phyloP scores from a whole-genome alignment of 2,888 invertebrate genomes.

The Cataglyphis altisquamis region DNA sequence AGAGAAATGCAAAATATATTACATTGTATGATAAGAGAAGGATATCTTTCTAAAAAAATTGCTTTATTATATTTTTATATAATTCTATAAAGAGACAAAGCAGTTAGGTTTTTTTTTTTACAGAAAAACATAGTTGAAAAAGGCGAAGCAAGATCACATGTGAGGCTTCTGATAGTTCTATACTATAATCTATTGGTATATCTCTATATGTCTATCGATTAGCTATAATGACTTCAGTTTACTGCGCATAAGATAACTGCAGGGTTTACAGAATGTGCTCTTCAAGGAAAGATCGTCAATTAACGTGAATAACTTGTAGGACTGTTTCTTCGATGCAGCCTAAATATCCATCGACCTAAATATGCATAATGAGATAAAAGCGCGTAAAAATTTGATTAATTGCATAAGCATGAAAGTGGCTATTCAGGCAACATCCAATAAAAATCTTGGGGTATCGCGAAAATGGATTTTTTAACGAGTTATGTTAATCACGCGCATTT shows the following conservation, averaged over 20 bases:
- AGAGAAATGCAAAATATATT: neutral
- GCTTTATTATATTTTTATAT: neutral
- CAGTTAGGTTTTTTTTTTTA: neutral
- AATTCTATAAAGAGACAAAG: neutral
- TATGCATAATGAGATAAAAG: neutral
- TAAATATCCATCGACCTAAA: neutral
- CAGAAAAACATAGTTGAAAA: conserved; percentile 29
- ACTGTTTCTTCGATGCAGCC: neutral
- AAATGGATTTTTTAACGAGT: conserved; percentile 1
- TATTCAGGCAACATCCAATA: neutral
- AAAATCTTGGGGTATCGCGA: neutral
- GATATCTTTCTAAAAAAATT: neutral
- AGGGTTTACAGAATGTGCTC: neutral
- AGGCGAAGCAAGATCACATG: conserved; percentile 10
- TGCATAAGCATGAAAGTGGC: neutral
- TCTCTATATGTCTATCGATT: conserved; percentile 38
- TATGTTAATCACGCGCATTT: neutral
- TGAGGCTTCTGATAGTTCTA: conserved; percentile 36
- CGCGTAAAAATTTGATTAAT: conserved; percentile 23
- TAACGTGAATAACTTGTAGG: conserved; percentile 10
- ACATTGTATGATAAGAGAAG: too few relatives aligned
- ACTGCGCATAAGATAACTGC: conserved; percentile 27
- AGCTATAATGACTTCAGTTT: conserved; percentile 37
- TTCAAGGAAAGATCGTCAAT: conserved; percentile 28
- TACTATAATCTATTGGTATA: conserved; percentile 36